A percentile compares a stretch with the other conserved stretches of the same genome.
Evolutionary conservation across 2,888 invertebrate genomes (phyloP).

Genomic region (Plebejus anna): DNA sequence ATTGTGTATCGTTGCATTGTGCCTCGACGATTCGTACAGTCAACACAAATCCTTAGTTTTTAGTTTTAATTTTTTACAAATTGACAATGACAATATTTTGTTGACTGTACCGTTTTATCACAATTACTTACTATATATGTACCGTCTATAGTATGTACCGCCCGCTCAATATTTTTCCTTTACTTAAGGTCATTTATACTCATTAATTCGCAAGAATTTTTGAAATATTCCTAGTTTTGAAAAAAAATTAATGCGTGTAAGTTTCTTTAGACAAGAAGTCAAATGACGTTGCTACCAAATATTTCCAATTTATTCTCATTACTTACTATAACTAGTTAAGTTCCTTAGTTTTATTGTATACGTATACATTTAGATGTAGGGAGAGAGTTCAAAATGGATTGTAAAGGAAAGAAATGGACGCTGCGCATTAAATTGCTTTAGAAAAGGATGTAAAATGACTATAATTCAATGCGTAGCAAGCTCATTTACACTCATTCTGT

Average conservation of each 20-base stretch:
- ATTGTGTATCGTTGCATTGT: background rate
- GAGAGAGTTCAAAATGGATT: conserved; percentile 26
- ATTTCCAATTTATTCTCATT: conserved; percentile 45
- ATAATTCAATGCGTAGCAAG: background rate
- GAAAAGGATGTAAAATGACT: background rate
- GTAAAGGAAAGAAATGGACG: conserved; percentile 22
- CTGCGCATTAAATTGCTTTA: conserved; percentile 17
- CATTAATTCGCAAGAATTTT: background rate
- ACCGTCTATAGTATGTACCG: background rate
- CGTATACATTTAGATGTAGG: conserved; percentile 39
- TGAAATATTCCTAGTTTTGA: background rate
- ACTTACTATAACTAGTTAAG: conserved; percentile 40
- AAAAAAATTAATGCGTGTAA: background rate
- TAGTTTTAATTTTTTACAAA: conserved; percentile 1
- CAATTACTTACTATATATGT: background rate
- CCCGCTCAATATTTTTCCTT: conserved; percentile 21
- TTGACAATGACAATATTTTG: conserved; percentile 24
- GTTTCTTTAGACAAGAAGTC: conserved; percentile 20
- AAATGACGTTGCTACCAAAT: conserved; percentile 49
- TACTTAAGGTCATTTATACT: background rate
- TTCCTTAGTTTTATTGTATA: conserved; percentile 46
- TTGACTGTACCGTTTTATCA: conserved; percentile 22
- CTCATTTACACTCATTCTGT: background rate
- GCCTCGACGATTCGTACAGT: conserved; percentile 1
- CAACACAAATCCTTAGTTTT: conserved; percentile 16